A percentile compares a stretch with the other conserved stretches of the same genome.
phyloP scores from a whole-genome alignment of 2,797 vertebrate species.

The Takifugu rubripes region DNA sequence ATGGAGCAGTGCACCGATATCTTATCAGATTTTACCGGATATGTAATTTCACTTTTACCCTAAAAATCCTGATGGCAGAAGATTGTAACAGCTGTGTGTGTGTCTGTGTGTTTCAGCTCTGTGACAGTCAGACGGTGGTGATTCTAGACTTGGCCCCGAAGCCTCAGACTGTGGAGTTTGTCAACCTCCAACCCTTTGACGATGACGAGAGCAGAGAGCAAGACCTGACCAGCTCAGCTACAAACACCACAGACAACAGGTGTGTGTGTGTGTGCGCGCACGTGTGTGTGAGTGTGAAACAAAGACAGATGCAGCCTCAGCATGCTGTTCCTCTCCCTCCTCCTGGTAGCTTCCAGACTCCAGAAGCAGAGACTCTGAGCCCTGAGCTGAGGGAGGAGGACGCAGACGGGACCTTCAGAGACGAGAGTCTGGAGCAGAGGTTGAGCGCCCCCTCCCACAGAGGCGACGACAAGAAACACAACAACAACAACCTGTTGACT shows the following conservation, averaged over 20 bases:
- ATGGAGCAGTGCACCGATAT: too few relatives aligned
- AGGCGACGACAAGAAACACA: constrained; percentile 75
- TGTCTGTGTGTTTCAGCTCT: constrained; percentile 30
- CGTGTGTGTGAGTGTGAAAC: not conserved
- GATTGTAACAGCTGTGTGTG: too few relatives aligned
- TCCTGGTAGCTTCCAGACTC: constrained; percentile 51
- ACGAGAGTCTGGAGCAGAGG: constrained; percentile 29
- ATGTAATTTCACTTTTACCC: too few relatives aligned
- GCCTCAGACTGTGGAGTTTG: constrained; percentile 73
- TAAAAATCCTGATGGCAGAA: too few relatives aligned
- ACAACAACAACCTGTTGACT: constrained; percentile 67
- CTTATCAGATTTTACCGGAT: too few relatives aligned
- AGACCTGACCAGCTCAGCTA: constrained; percentile 63
- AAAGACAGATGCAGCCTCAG: too few relatives aligned
- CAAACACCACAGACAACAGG: constrained; percentile 59
- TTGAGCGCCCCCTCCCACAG: constrained; percentile 65
- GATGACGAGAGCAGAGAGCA: constrained; percentile 71
- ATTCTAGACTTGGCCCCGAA: constrained; percentile 39
- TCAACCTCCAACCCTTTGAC: constrained; percentile 68
- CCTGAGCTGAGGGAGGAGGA: constrained; percentile 50
- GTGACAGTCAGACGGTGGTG: constrained; percentile 50
- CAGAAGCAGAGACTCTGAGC: constrained; percentile 41
- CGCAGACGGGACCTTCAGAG: constrained; percentile 23
- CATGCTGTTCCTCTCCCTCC: too few relatives aligned
- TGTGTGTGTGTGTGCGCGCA: constrained; percentile 21